Conservation (phyloP, 2,888 invertebrate genomes). For the Pheosia tremula region DNA sequence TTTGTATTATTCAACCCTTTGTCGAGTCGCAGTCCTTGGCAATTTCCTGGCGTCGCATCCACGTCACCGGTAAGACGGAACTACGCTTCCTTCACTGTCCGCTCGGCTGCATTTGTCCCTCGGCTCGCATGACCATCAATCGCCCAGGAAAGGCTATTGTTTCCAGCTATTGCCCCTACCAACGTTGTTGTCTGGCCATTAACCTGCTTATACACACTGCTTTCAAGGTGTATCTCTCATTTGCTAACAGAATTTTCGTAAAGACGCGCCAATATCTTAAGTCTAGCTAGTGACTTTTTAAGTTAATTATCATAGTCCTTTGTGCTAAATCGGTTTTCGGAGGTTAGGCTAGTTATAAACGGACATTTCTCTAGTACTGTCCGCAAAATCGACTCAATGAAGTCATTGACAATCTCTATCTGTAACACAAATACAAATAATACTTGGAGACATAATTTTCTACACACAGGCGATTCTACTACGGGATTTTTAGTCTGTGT, state of each 20-base stretch:
- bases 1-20: conserved; percentile 25
- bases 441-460: too few species aligned
- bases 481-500: too few species aligned
- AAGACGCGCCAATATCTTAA: background rate
- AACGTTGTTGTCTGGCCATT: conserved; percentile 36
- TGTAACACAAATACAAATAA: too few species aligned
- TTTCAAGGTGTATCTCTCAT: background rate
- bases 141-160: conserved; percentile 56
- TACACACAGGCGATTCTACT: too few species aligned
- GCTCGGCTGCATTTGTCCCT: conserved; percentile 56
- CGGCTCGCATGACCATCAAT: conserved; percentile 42
- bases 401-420: too few species aligned
- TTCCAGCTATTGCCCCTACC: conserved; percentile 51
- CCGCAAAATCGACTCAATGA: too few species aligned
- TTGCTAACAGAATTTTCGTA: background rate
- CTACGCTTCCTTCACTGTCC: conserved; percentile 70
- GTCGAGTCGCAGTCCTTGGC: conserved; percentile 26
- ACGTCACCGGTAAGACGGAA: conserved; percentile 59
- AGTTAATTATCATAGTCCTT: too few species aligned
- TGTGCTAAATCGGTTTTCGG: too few species aligned
- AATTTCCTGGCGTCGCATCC: conserved; percentile 47
- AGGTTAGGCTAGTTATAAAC: too few species aligned
- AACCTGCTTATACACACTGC: conserved; percentile 34
- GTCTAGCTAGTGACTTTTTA: background rate
- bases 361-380: background rate